Evolutionary conservation across 2,888 invertebrate species (phyloP), one percentile per base, ranked within the genome.

Genomic region (Nomada goodeniana): DNA sequence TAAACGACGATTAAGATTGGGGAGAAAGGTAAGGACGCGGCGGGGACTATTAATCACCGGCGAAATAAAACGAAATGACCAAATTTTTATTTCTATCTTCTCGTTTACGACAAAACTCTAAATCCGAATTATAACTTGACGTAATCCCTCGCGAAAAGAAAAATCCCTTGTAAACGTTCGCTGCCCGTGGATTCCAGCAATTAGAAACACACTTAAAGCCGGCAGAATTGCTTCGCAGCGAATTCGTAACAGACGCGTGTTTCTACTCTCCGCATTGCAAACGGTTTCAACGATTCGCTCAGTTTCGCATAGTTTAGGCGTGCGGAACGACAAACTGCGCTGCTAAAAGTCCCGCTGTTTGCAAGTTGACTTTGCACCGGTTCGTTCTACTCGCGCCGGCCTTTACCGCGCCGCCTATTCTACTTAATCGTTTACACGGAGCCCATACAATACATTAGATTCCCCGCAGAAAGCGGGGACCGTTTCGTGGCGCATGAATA

Each of bases 381-480:
- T 44, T 44, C 47, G 44, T 29, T 61, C 61, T 36, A 36, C 26
- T 61, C 26, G 76, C 36, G 10, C 42, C 36, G 67, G 13, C 18
- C 42, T 52, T 11, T 26, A 11, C 15, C 5, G 15, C 55, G 23
- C 15, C 26, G n/a, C n/a, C 55, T 68, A 26, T 63, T 76, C 79
- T 70, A 77, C 79, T 80, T 36, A 53, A 20, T 64, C 13, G 23
- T 79, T 55, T 76, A 70, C 64, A 67, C 59, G 11, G 64, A 4
- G n/a, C 10, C 26, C 63, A 18, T 65, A 44, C 29, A 52, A 36
- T 0, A 36, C 44, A 70, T 26, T 29, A 53, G 44, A 53, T 60
- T 65, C 36, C 20, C 18, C 47, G n/a, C 4, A 26, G 47, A 23
- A 50, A 60, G 59, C 36, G 36, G 18, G 11, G 47, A 53, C 60